A percentile compares a stretch with the other conserved stretches of the same genome.
These are phyloP conservation scores for Pangasius sanitwongsei DNA, from an alignment of 2,797 vertebrate genomes.

Conservation along the genomic window DNA sequence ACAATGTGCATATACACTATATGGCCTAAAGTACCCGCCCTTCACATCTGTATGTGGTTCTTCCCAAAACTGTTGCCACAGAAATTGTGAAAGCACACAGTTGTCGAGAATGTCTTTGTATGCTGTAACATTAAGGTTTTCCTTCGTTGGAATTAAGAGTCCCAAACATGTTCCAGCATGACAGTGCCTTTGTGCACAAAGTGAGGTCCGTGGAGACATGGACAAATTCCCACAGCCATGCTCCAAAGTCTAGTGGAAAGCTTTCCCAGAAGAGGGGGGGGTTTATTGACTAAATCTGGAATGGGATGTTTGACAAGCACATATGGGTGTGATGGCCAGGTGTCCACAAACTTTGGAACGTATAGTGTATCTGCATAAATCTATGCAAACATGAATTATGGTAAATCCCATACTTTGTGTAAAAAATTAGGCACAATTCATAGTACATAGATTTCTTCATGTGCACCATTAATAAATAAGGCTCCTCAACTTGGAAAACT, in stretches of 20 bases:
- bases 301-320: too few species aligned
- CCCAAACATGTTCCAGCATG: too few species aligned
- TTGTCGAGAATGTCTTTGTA: neutral
- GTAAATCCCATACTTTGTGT: neutral
- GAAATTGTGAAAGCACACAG: too few species aligned
- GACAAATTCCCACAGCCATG: neutral
- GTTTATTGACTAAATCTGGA: neutral
- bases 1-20: neutral
- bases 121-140: neutral
- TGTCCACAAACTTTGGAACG: neutral
- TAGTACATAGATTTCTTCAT: too few species aligned
- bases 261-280: neutral
- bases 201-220: neutral
- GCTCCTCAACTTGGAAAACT: neutral
- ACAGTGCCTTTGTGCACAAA: neutral
- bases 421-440: neutral
- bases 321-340: neutral
- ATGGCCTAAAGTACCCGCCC: neutral
- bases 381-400: neutral
- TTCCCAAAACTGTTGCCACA: too few species aligned
- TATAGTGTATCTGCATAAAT: neutral
- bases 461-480: neutral
- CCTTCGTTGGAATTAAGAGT: neutral
- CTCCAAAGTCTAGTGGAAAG: neutral
- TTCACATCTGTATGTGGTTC: neutral